These are phyloP conservation scores for Garrulus glandarius DNA, from an alignment of 2,797 vertebrate genomes.

Conservation along the genomic window DNA sequence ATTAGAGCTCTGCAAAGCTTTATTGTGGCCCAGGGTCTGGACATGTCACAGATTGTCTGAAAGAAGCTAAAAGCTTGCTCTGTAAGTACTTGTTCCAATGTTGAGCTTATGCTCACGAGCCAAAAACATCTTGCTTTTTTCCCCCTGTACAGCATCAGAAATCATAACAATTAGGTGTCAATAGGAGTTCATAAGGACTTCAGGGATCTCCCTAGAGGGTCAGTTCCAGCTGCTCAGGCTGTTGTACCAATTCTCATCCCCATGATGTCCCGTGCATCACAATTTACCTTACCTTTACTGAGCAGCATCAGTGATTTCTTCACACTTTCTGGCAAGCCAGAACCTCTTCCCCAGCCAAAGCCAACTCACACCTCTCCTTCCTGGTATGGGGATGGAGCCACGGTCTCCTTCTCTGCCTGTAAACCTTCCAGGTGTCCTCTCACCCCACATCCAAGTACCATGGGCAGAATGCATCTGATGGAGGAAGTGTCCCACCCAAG, in stretches of 20 bases:
- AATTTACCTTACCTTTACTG: background rate
- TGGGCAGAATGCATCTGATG: rapidly evolving
- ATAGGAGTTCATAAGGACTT: background rate
- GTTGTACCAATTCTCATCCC: background rate
- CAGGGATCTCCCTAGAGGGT: background rate
- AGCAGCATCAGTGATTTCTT: background rate
- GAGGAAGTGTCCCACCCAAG: background rate
- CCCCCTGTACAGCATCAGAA: background rate
- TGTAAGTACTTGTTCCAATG: background rate
- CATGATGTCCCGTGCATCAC: rapidly evolving
- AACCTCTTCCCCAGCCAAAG: background rate
- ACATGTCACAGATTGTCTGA: background rate
- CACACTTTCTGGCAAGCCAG: background rate
- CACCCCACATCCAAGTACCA: background rate
- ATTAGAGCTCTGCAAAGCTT: slow-evolving; percentile 32
- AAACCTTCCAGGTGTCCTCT: background rate
- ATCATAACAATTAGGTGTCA: background rate
- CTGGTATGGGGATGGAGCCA: background rate
- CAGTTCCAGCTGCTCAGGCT: background rate
- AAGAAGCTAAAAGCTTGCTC: slow-evolving; percentile 14
- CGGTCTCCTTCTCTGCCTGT: background rate
- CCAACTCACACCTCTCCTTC: background rate
- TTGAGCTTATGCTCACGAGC: background rate
- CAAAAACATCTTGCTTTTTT: slow-evolving; percentile 14
- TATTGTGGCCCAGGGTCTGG: slow-evolving; percentile 37